Percentiles rank a stretch among this genome's conserved stretches.
Evolutionary conservation across 2,113 vertebrate genomes (phyloP).

Genomic region (Oenanthe oenanthe): DNA sequence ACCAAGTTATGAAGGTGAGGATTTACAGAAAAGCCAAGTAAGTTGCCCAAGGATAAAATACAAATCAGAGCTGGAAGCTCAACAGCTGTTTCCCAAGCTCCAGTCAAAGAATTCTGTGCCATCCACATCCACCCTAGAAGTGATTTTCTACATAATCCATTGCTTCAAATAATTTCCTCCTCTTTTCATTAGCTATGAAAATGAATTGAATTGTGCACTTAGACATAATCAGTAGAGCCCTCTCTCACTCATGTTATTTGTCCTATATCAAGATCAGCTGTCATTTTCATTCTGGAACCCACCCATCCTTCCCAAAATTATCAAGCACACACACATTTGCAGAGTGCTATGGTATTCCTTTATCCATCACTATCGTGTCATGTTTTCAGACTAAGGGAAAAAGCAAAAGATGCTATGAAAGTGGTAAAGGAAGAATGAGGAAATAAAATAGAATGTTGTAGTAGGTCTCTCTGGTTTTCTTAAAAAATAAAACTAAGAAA

Average conservation of each 20-base stretch:
- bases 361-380: background rate
- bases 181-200: background rate
- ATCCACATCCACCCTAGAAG: background rate
- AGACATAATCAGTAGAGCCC: background rate
- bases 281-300: background rate
- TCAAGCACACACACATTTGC: background rate
- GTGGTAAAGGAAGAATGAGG: background rate
- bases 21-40: background rate
- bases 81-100: background rate
- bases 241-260: background rate
- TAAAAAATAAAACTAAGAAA: background rate
- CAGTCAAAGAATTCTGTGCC: background rate
- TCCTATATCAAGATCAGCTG: background rate
- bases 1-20: background rate
- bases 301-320: background rate
- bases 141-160: background rate
- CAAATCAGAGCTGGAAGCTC: background rate
- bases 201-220: background rate
- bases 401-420: background rate
- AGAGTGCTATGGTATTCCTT: background rate
- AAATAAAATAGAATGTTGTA: background rate
- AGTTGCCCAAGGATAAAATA: background rate
- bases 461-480: background rate
- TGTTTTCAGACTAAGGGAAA: background rate
- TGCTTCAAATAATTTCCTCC: background rate